Base-by-base conservation (phyloP, 2,888 invertebrate genomes). In the Catocala sponsa region DNA sequence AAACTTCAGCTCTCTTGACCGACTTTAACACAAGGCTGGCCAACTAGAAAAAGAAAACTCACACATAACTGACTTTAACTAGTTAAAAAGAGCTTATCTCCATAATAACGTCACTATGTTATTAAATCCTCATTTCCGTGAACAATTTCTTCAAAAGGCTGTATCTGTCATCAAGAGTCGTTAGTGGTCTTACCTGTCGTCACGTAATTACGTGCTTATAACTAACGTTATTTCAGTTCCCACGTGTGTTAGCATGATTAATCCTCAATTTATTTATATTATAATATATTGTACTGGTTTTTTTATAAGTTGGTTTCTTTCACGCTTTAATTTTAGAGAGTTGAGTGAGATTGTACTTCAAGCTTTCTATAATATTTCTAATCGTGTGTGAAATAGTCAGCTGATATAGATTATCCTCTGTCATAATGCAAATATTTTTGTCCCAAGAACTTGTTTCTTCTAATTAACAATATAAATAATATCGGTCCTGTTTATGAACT, bases 121-220 rank as follows among this genome's bases (percentile, higher is more conserved):
- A 78, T 77, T 70, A 76, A 71, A 71, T 7, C 48, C 63, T 71
- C 78, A 66, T 74, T 70, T 38, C 52, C 15, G 59, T 67, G 43
- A 59, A 57, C 58, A 59, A 68, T 70, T 67, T 75, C 51, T 74
- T 61, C 53, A n/a, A 38, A 52, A 48, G 49, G 47, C 46, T 59
- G 53, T 48, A 62, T 50, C 67, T 65, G 63, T 72, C 72, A 70
- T 78, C 68, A 66, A 33, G 41, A 64, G 65, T 74, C 64, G 63
- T 76, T 70, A 68, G 53, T 56, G 72, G 74, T 76, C 78, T 76
- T 74, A 74, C 65, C 63, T 73, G 65, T 74, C 63, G 57, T 70
- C 68, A 55, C 58, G 55, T 70, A 70, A 78, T 76, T 72, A 74
- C 52, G 52, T 61, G 63, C 50, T 67, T 59, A 54, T 60, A 68